Evolutionary conservation across 1,140 invertebrate species (phyloP).

Genomic region (Sarcophaga peregrina): DNA sequence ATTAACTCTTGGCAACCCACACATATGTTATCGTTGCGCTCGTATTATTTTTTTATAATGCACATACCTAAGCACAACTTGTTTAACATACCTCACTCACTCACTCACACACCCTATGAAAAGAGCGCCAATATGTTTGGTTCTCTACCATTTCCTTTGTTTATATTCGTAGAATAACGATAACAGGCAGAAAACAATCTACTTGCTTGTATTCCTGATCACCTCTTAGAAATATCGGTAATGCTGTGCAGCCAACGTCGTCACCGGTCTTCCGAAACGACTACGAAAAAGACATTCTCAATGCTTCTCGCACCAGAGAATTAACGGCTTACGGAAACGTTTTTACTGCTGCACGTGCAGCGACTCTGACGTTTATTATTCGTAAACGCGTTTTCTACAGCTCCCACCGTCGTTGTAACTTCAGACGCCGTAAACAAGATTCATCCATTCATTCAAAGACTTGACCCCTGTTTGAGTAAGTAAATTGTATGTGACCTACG

Average conservation of each 20-base stretch:
- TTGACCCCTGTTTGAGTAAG: background rate
- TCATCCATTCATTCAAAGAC: background rate
- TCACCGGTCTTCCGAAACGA: slow-evolving; percentile 34
- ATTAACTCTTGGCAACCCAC: no score
- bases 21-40: no score
- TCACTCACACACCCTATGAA: no score
- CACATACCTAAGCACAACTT: no score
- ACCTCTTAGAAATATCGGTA: slow-evolving; percentile 65
- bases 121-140: background rate
- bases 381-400: background rate
- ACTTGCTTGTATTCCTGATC: slow-evolving; percentile 44
- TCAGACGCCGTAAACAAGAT: background rate
- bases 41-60: no score
- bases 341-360: slow-evolving; percentile 3
- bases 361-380: slow-evolving; percentile 27
- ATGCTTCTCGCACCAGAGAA: background rate
- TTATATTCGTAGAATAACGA: background rate
- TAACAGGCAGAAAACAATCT: background rate
- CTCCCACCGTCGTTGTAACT: background rate
- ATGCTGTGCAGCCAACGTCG: slow-evolving; percentile 49
- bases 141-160: background rate
- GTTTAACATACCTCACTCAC: no score
- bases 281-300: slow-evolving; percentile 30
- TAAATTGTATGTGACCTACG: slow-evolving; percentile 14
- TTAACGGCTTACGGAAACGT: slow-evolving; percentile 21